Evolutionary conservation across 2,113 vertebrate species (phyloP).

Genomic region (Pterocles gutturalis): DNA sequence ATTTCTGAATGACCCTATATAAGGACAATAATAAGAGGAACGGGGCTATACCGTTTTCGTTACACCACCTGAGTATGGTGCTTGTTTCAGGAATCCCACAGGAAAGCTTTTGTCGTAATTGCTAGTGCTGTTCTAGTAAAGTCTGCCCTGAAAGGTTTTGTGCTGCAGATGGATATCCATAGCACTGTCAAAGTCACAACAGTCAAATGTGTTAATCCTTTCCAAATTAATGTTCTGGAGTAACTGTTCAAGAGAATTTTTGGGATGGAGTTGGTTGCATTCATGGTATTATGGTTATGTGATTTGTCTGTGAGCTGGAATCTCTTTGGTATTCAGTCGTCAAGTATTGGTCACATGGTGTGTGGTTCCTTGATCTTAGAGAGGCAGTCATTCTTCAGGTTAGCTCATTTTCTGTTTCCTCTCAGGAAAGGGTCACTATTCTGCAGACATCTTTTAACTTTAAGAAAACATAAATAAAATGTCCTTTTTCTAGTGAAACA

Average conservation of each 20-base stretch:
- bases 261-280: neutral
- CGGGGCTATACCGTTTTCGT: neutral
- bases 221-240: neutral
- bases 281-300: neutral
- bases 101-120: neutral
- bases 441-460: neutral
- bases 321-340: neutral
- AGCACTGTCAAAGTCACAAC: neutral
- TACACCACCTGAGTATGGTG: neutral
- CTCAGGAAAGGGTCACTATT: neutral
- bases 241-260: neutral
- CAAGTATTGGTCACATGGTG: accelerated
- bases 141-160: neutral
- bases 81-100: neutral
- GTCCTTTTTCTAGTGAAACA: neutral
- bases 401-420: neutral
- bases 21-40: neutral
- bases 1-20: neutral
- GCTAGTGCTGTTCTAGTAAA: neutral
- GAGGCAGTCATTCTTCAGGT: neutral
- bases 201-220: neutral
- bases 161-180: neutral
- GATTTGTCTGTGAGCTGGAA: neutral
- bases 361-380: neutral
- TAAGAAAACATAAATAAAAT: neutral